Base-by-base conservation (phyloP, 1,140 invertebrate species). In the Drosophila ogumai region DNA sequence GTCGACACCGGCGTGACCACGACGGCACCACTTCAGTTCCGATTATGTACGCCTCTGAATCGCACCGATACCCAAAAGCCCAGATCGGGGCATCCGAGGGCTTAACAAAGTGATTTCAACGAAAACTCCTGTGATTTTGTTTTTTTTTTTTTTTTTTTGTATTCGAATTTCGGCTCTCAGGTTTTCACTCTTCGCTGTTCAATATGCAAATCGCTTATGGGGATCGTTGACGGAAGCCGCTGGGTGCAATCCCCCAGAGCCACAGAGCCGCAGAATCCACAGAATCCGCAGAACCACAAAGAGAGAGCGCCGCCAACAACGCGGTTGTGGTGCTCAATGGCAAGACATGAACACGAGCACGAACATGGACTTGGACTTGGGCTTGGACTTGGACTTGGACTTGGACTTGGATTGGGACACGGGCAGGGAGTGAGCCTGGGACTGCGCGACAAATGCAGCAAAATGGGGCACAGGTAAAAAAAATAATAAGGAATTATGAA, bases 31-130 rank as follows among this genome's bases (percentile, higher is more conserved):
- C 82, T 86, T 86, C 82, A 86, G 79, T 82, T 86, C 85, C 81
- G 82, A 87, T 86, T 86, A 86, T 86, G 79, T 87, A 87, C 79
- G 82, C 79, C 82, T 84, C 81, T 76, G 82, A 85, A 77, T 79
- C 63, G 81, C 81, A 64, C 72, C 72, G 64, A 81, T 28, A 56
- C 65, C 81, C 59, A 72, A 65, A 76, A 76, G 34, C 10, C 12
- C 34, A 17, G 40, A 43, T 28, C 22, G 8, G 13, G 17, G 50
- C 34, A 54, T 22, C 19, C 13, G 10, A 55, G 44, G 78, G 82
- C 69, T 87, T 86, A 86, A 87, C 82, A 82, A 81, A 86, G 82
- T 86, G 79, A 87, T 87, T 86, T 78, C 65, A 75, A 75, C 54
- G 66, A 59, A 77, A 61, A 56, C 52, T 28, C n/a, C 46, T 38